Evolutionary conservation across 2,113 vertebrate species (phyloP), one percentile per base, ranked within the genome.

Genomic region (Rafetus swinhoei): DNA sequence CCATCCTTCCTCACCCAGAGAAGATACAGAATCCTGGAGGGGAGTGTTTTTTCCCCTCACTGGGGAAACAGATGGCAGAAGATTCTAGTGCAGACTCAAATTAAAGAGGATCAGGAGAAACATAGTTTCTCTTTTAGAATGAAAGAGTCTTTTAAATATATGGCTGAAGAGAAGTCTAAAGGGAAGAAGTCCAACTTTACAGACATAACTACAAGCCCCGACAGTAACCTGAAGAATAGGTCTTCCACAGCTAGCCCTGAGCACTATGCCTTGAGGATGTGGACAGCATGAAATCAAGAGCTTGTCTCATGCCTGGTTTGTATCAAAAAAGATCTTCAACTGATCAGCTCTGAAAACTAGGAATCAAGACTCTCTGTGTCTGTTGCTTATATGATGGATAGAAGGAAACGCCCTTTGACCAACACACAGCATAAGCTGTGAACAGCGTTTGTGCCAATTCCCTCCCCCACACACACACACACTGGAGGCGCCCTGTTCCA

Each of bases 361-460:
- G 45, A 21, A 19, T 50, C 12, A 7, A 35, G 6, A 7, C 56
- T 80, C 52, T 45, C n/a, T 3, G 52, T 80, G 39, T 45, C n/a
- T 3, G 52, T 76, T 74, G 18, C 35, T n/a, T 77, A 35, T 77
- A 32, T 39, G 76, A 54, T 0, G 16, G n/a, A 80, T 29, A 0
- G 3, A 54, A 69, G 65, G 25, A 18, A 74, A 2, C 0, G 1
- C 72, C 12, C 13, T 35, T 19, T 22, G 22, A 50, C 6, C 16
- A 32, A 16, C 2, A 50, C 0, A 1, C 39, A 69, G 39, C 19
- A 39, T 24, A 6, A 77, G 35, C 2, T 55, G 22, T 77, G 85
- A 84, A 84, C 55, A 39, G 4, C 19, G n/a, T 7, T 11, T 11
- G 13, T 19, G 32, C 65, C 7, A 69, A 69, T 69, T 35, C 32